Evolutionary conservation across 2,888 invertebrate species (phyloP).

Genomic region (Elmis aenea): DNA sequence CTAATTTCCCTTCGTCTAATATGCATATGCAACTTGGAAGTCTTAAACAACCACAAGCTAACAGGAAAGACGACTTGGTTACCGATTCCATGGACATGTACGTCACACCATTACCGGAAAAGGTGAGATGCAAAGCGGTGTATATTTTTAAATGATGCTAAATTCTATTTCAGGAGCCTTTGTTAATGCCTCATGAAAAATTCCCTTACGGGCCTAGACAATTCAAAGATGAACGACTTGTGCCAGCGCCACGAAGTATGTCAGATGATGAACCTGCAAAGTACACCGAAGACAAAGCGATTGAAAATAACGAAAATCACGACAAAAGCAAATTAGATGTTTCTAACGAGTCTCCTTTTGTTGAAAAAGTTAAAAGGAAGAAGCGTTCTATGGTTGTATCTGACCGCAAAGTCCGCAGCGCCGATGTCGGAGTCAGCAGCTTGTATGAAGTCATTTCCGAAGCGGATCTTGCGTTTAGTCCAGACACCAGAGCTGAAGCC

Average conservation of each 20-base stretch:
- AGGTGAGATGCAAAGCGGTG: too few species aligned
- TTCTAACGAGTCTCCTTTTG: constrained; percentile 5
- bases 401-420: constrained; percentile 71
- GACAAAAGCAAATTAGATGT: constrained; percentile 14
- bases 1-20: constrained; percentile 45
- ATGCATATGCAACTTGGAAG: constrained; percentile 40
- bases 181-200: constrained; percentile 50
- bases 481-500: constrained; percentile 71
- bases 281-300: constrained; percentile 14
- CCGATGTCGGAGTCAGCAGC: constrained; percentile 85
- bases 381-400: constrained; percentile 61
- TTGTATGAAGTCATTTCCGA: constrained; percentile 86
- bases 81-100: too few species aligned
- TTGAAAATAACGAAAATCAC: constrained; percentile 4
- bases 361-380: constrained; percentile 48
- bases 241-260: constrained; percentile 52
- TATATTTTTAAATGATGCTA: too few species aligned
- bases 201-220: constrained; percentile 78
- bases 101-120: too few species aligned
- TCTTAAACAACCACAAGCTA: constrained; percentile 39
- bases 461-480: constrained; percentile 85
- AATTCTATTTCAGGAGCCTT: constrained; percentile 29
- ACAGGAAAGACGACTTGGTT: constrained; percentile 9
- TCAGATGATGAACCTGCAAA: constrained; percentile 31
- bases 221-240: constrained; percentile 53